Evolutionary conservation across 2,888 invertebrate genomes (phyloP).

Genomic region (Xanthorhoe spadicearia): DNA sequence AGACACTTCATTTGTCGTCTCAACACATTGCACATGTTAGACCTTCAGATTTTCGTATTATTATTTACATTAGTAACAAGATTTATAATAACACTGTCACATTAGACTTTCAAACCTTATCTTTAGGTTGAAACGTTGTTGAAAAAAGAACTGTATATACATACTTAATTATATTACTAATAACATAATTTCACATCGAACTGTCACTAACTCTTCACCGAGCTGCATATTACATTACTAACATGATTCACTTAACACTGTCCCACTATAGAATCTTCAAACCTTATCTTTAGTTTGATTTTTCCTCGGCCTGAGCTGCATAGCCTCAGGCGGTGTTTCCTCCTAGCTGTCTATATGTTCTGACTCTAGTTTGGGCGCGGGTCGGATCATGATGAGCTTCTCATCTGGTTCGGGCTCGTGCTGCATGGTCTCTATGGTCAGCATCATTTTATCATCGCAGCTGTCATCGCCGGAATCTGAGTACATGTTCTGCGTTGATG

Average conservation of each 20-base stretch:
- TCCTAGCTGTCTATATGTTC: constrained; percentile 72
- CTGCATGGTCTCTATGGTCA: constrained; percentile 87
- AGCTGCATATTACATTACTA: too few species aligned
- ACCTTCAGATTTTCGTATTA: too few species aligned
- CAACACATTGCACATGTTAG: too few species aligned
- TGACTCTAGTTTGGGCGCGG: constrained; percentile 66
- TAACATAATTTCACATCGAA: too few species aligned
- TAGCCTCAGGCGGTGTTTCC: constrained; percentile 38
- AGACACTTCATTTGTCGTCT: too few species aligned
- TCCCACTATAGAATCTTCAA: background rate
- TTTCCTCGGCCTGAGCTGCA: constrained; percentile 26
- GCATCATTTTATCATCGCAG: constrained; percentile 91
- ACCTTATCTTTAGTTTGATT: constrained; percentile 3
- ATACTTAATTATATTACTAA: too few species aligned
- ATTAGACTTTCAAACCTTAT: background rate
- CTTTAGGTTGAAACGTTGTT: constrained; percentile 2
- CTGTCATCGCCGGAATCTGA: constrained; percentile 89
- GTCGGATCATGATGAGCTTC: constrained; percentile 69
- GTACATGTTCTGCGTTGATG: constrained; percentile 89
- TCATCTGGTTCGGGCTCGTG: constrained; percentile 84
- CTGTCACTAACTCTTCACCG: too few species aligned
- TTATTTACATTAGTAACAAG: too few species aligned
- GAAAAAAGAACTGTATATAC: too few species aligned
- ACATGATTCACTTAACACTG: too few species aligned
- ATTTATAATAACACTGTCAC: too few species aligned